Evolutionary conservation across 2,113 vertebrate genomes (phyloP).

Genomic region (cattle (Bos taurus)): ARS-UCD2.0 NC_037351.1:26836001-26836500

Average conservation of each 20-base stretch:
- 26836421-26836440: not conserved
- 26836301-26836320: not conserved
- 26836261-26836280: not conserved
- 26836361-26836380: rapidly evolving
- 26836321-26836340: not conserved
- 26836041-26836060: slow-evolving; percentile 30
- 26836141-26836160: not conserved
- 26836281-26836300: not conserved
- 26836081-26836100: slow-evolving; percentile 9
- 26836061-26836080: not conserved
- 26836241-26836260: not conserved
- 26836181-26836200: not conserved
- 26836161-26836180: not conserved
- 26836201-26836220: not conserved
- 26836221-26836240: not conserved
- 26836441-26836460: not conserved
- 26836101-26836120: slow-evolving; percentile 16
- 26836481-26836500: not conserved
- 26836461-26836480: not conserved
- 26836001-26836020: slow-evolving; percentile 39
- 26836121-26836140: slow-evolving; percentile 47
- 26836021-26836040: slow-evolving; percentile 42
- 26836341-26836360: not conserved
- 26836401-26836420: rapidly evolving
- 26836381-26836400: not conserved